Percentiles rank a stretch among this genome's conserved stretches.
These are phyloP conservation scores for Chaenocephalus aceratus DNA, from an alignment of 2,113 vertebrate genomes.

Conservation along the genomic window DNA sequence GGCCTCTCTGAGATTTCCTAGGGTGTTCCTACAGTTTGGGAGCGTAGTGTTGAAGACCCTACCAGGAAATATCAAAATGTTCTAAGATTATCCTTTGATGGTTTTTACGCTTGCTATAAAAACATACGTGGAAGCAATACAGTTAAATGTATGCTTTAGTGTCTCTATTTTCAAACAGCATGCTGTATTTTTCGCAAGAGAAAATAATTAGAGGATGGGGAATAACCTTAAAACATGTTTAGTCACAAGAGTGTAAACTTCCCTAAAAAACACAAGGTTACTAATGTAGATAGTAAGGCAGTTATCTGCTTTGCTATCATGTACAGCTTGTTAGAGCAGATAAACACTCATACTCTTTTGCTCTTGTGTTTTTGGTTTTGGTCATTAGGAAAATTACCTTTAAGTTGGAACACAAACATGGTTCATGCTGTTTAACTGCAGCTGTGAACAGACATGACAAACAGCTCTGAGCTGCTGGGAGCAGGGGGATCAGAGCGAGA, in stretches of 20 bases:
- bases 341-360: not conserved
- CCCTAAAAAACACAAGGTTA: not conserved
- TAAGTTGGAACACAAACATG: slow-evolving; percentile 5
- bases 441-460: not conserved
- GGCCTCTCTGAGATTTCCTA: too few species aligned
- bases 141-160: not conserved
- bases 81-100: too few species aligned
- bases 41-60: too few species aligned
- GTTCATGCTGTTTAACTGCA: not conserved
- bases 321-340: not conserved
- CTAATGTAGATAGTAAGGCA: not conserved
- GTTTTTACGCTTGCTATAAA: too few species aligned
- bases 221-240: not conserved
- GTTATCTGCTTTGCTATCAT: not conserved
- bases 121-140: not conserved
- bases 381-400: slow-evolving; percentile 4
- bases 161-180: not conserved
- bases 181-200: not conserved
- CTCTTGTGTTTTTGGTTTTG: not conserved
- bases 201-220: not conserved
- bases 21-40: too few species aligned
- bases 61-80: too few species aligned
- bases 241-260: not conserved
- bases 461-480: slow-evolving; percentile 15
- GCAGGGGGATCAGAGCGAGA: slow-evolving; percentile 3